Evolutionary conservation across 2,888 invertebrate species (phyloP).

Genomic region (Habroteleia sp.): DNA sequence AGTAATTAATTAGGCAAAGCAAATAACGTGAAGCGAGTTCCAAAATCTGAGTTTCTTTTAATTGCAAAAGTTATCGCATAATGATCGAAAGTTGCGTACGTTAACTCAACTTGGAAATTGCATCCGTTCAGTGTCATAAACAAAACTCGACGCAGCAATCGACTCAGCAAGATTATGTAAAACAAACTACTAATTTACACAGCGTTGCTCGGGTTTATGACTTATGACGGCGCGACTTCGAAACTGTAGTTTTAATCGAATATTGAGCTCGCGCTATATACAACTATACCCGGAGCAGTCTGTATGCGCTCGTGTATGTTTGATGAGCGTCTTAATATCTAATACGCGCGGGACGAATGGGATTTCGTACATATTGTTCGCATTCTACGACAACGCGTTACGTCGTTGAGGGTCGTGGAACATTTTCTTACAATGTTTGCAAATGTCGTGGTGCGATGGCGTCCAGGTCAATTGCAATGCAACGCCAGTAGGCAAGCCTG

Average conservation of each 20-base stretch:
- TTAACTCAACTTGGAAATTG: slow-evolving; percentile 22
- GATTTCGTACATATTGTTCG: slow-evolving; percentile 53
- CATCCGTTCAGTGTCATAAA: slow-evolving; percentile 23
- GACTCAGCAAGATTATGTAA: slow-evolving; percentile 39
- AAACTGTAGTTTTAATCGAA: slow-evolving; percentile 53
- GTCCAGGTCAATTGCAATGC: slow-evolving; percentile 66
- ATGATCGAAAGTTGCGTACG: slow-evolving; percentile 11
- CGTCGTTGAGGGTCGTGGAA: slow-evolving; percentile 63
- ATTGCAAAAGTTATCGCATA: slow-evolving; percentile 17
- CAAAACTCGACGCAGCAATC: slow-evolving; percentile 36
- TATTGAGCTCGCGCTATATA: slow-evolving; percentile 23
- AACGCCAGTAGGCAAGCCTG: slow-evolving; percentile 67
- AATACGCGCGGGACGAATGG: slow-evolving; percentile 43
- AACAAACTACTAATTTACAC: slow-evolving; percentile 46
- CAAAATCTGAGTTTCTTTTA: not conserved
- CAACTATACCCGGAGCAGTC: slow-evolving; percentile 13
- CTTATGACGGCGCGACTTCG: slow-evolving; percentile 46
- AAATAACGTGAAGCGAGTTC: too few species aligned
- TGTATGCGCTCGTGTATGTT: slow-evolving; percentile 37
- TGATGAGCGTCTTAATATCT: slow-evolving; percentile 58
- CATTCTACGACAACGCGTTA: slow-evolving; percentile 58
- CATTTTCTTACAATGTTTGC: slow-evolving; percentile 75
- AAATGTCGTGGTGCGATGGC: slow-evolving; percentile 69
- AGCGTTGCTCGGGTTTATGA: slow-evolving; percentile 35
- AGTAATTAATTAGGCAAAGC: too few species aligned